Evolutionary conservation across 37 sponge, comb jelly and placozoan genomes (phyloP), one percentile per base, ranked within the genome.

Genomic region (Cliona cf. orientalis): DNA sequence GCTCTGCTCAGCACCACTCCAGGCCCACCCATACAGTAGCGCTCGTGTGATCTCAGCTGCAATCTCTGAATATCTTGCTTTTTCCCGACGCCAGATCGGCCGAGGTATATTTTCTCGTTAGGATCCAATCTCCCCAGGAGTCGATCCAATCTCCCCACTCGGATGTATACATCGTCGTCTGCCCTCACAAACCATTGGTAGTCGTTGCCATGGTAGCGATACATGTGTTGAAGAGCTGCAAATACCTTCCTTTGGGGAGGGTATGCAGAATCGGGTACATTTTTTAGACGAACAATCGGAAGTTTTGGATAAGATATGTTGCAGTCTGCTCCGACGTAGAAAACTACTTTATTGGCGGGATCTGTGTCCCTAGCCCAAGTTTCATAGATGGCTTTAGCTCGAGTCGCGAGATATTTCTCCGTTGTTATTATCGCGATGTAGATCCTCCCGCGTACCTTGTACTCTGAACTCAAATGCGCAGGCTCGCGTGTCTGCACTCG

Each of bases 11-110:
- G 78, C 4, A 93, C 46, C 41, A 87, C 66, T 5, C 94, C 90
- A 1, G 94, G 86, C 0, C 94, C 94, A 43, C 90, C 90, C 90
- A 89, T 93, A 59, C 94, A 93, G 58, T 93, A 93, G 34, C 58
- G 46, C 61, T 93, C 94, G 46, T 89, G 91, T 11, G 74, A 46
- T 26, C 84, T 31, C 36, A 93, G 86, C 46, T 86, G 60, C 49
- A 89, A 66, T 26, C 90, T 74, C 31, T 72, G 17, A n/a, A 62
- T 72, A 35, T 87, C 87, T 9, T 66, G 61, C 12, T 37, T 38
- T 36, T 62, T 72, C 34, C 90, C 90, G 17, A 44, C 12, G 22
- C 87, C 90, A 14, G 83, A 56, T 39, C 80, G 76, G 12, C 94
- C 94, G n/a, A 93, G 58, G 56, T 75, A 85, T 32, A 89, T 74